Evolutionary conservation across 2,888 invertebrate genomes (phyloP), one percentile per base, ranked within the genome.

Genomic region (Sisyra terminalis): DNA sequence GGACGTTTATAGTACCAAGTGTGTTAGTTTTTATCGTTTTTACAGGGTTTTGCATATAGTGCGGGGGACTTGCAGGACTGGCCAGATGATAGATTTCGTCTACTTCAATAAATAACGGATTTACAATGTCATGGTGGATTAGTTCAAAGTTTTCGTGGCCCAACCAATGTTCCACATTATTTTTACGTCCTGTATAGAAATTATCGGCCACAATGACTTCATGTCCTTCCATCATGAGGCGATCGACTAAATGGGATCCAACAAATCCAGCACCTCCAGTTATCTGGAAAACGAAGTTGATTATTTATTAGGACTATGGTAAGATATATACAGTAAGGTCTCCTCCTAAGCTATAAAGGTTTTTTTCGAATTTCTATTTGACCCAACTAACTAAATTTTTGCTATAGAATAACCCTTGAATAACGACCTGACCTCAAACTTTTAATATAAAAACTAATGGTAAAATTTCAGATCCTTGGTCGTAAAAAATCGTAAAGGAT

Each of bases 11-110:
- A 18, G 92, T 92, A 42, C 88, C 98, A 57, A 99, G 71, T 1
- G 97, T 94, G 62, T 98, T 99, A 1, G 97, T 97, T 64, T 98
- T 98, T 50, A 98, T 89, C 11, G 98, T 98, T 66, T 98, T 98
- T 3, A 99, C 96, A 24, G 98, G 97, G 69, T 98, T 99, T 58
- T 87, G 84, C 98, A 98, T 98, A 59, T 98, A 99, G 67, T 98
- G 97, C 0, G 94, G 96, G 15, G 98, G 98, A 51, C 94, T 94
- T 2, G 98, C 98, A 8, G 98, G 98, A 58, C 96, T 96, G 13
- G 98, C 98, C 56, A 98, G 69, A 61, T 99, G 97, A 62, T 97
- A 98, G 55, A 99, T 96, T 69, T 98, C 86, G 62, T 87, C 86
- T 42, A 96, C 94, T 74, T 99, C 98, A 48, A 97, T 83, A 62